A percentile compares a stretch with the other conserved stretches of the same genome.
phyloP scores from a whole-genome alignment of 1,140 invertebrate species.

The Macrobrachium rosenbergii region DNA sequence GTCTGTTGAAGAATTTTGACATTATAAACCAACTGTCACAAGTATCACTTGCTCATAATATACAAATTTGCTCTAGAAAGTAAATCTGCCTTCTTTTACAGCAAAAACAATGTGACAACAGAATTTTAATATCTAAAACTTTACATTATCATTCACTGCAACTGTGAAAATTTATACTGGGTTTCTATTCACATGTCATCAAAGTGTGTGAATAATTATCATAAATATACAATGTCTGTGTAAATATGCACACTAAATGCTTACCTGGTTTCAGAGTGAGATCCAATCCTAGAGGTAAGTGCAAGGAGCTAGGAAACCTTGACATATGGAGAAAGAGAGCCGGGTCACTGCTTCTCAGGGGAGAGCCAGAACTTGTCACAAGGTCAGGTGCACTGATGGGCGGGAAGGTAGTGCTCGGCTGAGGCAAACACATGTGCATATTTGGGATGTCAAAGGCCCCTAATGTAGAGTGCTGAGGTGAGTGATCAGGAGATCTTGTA shows the following conservation, averaged over 20 bases:
- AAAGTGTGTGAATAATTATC: not conserved
- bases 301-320: conserved; percentile 23
- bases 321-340: conserved; percentile 44
- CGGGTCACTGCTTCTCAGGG: conserved; percentile 30
- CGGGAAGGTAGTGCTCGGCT: conserved; percentile 24
- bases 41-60: too few species aligned
- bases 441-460: conserved; percentile 20
- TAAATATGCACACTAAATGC: not conserved
- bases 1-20: not conserved
- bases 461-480: conserved; percentile 4
- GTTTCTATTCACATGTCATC: not conserved
- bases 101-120: too few species aligned
- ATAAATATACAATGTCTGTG: not conserved
- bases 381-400: conserved; percentile 30
- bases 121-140: too few species aligned
- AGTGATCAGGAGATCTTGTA: conserved; percentile 20
- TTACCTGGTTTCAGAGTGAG: conserved; percentile 47
- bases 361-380: conserved; percentile 30
- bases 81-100: too few species aligned
- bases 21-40: too few species aligned
- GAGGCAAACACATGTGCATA: conserved; percentile 35
- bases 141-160: too few species aligned
- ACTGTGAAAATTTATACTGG: too few species aligned
- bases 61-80: too few species aligned
- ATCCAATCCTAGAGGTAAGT: conserved; percentile 33